Percentiles rank a stretch among this genome's conserved stretches.
Conservation (phyloP, 2,888 invertebrate species). For the Abrostola triplasia region DNA sequence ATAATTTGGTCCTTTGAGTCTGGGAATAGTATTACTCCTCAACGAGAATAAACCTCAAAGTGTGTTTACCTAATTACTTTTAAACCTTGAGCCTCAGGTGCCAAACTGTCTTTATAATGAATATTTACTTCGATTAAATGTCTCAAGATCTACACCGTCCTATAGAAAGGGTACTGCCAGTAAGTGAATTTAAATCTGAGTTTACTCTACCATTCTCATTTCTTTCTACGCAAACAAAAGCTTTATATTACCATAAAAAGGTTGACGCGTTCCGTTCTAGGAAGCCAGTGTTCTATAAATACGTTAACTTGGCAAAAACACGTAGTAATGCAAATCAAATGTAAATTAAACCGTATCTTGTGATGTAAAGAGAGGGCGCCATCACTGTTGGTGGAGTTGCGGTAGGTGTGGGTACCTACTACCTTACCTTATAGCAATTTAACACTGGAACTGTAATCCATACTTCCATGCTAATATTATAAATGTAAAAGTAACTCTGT, state of each 20-base stretch:
- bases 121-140: background rate
- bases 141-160: background rate
- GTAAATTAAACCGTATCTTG: conserved; percentile 19
- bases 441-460: too few relatives aligned
- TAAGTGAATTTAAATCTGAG: conserved; percentile 32
- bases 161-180: conserved; percentile 11
- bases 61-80: conserved; percentile 1
- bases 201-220: conserved; percentile 24
- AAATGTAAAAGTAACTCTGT: too few relatives aligned
- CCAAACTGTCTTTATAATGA: background rate
- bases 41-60: background rate
- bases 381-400: background rate
- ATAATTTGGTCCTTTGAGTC: conserved; percentile 4
- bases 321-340: conserved; percentile 19
- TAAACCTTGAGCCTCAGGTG: background rate
- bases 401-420: too few relatives aligned
- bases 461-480: too few relatives aligned
- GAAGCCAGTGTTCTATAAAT: conserved; percentile 17
- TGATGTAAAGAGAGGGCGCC: conserved; percentile 8
- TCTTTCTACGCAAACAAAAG: conserved; percentile 18
- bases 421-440: too few relatives aligned
- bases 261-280: conserved; percentile 24
- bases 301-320: conserved; percentile 19
- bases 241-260: conserved; percentile 29
- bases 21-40: background rate